Evolutionary conservation across 2,888 invertebrate species (phyloP), one percentile per base, ranked within the genome.

Genomic region (Scaptomyza tumidula): DNA sequence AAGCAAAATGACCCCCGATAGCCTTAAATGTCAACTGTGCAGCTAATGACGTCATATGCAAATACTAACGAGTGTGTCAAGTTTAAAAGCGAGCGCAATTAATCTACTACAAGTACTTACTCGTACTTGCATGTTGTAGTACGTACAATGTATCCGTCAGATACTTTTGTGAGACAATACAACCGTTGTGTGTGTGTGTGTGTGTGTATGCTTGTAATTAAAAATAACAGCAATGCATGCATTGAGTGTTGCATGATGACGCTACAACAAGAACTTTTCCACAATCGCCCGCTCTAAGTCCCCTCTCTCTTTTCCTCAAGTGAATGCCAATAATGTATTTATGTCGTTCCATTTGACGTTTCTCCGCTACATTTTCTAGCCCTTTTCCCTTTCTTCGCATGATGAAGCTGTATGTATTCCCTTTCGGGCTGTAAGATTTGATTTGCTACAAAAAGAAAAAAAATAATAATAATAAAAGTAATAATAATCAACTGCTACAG

Each of bases 151-250:
- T 72, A 65, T 70, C 75, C 63, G 54, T 13, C 57, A 64, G 61
- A 72, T 66, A 67, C 80, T 63, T 58, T 65, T 57, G 46, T 39
- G 62, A 65, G 69, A 75, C 85, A 84, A 65, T 84, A 87, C 75
- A 68, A 77, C 63, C 37, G 41, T 44, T 31, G 16, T n/a, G 35
- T 19, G 13, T 10, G 19, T 27, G 9, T 13, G n/a, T n/a, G n/a
- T 6, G 6, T n/a, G n/a, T 39, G 14, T 39, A 16, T 61, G 54
- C 6, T 11, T n/a, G 44, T 71, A 85, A 86, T 86, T 88, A 86
- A 79, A 86, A 83, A 86, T 88, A 88, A 82, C 86, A 77, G 83
- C 83, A 85, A 85, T 88, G 77, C 88, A 79, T 87, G 74, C 80
- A 75, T 66, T 62, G 70, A 70, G 66, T 72, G 75, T 63, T 65